Conservation (phyloP, 2,888 invertebrate genomes). For the Tridacna gigas region DNA sequence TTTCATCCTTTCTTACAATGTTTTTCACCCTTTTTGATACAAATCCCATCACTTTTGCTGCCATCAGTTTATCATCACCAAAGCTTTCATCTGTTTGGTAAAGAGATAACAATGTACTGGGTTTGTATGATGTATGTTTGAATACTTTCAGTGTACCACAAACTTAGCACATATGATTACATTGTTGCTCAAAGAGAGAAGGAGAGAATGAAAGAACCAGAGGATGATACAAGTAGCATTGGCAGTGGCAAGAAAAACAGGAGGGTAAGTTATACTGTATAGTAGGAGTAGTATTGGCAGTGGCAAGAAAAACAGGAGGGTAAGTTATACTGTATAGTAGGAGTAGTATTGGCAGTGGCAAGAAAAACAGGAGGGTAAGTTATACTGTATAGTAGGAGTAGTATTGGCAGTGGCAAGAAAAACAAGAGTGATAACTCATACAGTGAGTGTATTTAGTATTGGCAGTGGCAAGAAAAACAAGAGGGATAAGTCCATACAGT, state of each 20-base stretch:
- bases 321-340: slow-evolving; percentile 35
- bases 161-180: slow-evolving; percentile 82
- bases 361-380: slow-evolving; percentile 53
- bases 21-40: no score
- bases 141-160: slow-evolving; percentile 41
- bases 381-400: slow-evolving; percentile 14
- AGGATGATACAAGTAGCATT: slow-evolving; percentile 57
- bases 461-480: slow-evolving; percentile 48
- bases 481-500: slow-evolving; percentile 46
- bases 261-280: slow-evolving; percentile 40
- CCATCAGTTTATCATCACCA: no score
- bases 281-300: slow-evolving; percentile 52
- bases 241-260: slow-evolving; percentile 48
- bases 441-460: slow-evolving; percentile 38
- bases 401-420: slow-evolving; percentile 47
- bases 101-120: background rate
- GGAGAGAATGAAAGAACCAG: slow-evolving; percentile 68
- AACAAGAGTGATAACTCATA: slow-evolving; percentile 47
- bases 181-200: slow-evolving; percentile 80
- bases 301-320: slow-evolving; percentile 46
- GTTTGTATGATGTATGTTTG: no score
- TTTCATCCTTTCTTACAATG: no score
- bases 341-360: slow-evolving; percentile 50
- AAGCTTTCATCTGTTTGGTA: background rate
- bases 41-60: no score